phyloP scores from a whole-genome alignment of 2,797 vertebrate genomes.

The Channa striata region DNA sequence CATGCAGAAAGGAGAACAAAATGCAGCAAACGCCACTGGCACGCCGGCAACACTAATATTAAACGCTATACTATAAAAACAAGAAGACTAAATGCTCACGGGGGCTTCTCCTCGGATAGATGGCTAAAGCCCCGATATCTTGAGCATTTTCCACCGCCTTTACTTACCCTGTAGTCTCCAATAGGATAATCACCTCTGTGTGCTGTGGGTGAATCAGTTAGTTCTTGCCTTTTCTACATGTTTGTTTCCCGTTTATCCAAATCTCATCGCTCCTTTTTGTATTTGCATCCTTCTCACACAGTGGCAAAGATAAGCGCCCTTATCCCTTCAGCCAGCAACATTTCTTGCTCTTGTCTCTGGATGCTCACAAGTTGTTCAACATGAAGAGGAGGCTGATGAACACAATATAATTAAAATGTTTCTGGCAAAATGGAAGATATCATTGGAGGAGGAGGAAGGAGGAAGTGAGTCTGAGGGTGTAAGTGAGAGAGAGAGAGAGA shows the following conservation, averaged over 20 bases:
- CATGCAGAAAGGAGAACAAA: conserved; percentile 41
- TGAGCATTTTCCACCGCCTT: conserved; percentile 47
- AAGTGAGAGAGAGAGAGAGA: conserved; percentile 59
- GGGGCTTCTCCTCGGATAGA: conserved; percentile 43
- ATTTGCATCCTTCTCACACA: conserved; percentile 63
- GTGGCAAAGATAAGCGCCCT: conserved; percentile 68
- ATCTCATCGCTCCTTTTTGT: conserved; percentile 58
- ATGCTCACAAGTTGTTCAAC: conserved; percentile 67
- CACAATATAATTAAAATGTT: conserved; percentile 79
- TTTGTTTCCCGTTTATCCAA: conserved; percentile 65
- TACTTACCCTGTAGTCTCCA: conserved; percentile 64
- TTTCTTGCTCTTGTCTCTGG: conserved; percentile 67
- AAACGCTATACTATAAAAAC: conserved; percentile 34
- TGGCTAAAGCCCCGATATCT: conserved; percentile 34
- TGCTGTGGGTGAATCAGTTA: conserved; percentile 44
- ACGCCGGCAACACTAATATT: conserved; percentile 46
- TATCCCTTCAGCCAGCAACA: conserved; percentile 56
- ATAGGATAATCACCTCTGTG: conserved; percentile 71
- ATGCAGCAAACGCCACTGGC: conserved; percentile 28
- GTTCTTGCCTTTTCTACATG: conserved; percentile 44
- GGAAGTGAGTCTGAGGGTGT: conserved; percentile 34
- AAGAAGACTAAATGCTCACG: conserved; percentile 35
- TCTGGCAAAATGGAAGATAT: conserved; percentile 67
- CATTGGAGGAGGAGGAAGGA: conserved; percentile 41
- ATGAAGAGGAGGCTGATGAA: conserved; percentile 69